Base-by-base conservation (phyloP, 1,140 invertebrate species). In the Drosophila asahinai region DNA sequence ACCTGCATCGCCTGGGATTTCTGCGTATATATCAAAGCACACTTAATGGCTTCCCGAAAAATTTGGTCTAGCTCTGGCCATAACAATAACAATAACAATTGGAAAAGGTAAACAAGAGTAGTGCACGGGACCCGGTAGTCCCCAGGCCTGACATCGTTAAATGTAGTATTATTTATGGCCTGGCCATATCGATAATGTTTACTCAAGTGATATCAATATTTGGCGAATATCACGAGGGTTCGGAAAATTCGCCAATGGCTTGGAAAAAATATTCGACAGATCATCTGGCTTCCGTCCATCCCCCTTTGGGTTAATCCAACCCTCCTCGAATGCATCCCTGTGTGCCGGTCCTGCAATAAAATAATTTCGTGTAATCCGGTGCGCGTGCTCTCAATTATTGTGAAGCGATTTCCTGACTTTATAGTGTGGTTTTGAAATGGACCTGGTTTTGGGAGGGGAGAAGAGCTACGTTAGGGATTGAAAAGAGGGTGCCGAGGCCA, bases 381-480 rank as follows among this genome's bases (percentile, higher is more conserved):
- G 79, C 83, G 83, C 82, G 82, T 86, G 82, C 83, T 86, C 79
- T 83, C 83, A 86, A 86, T 86, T 86, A 86, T 86, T 66, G 59
- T 70, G 62, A 76, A 71, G 80, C 68, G 83, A 86, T 86, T 83
- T 79, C 14, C 48, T 25, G 30, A 63, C 25, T 62, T 45, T 52
- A 19, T 12, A 17, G 38, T 15, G 14, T 9, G 15, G 8, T 43
- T 54, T 19, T 27, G n/a, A 22, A 8, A 2, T 25, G 22, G 14
- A 5, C 14, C 11, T 11, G 14, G 33, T 11, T 3, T 11, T 36
- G 33, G 47, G 3, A 33, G 63, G 62, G 59, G 19, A 33, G 22
- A 27, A 27, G 48, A 48, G 22, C 33, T 2, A 15, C 7, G 22
- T 36, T 15, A 6, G 36, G 61, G 25, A 15, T 22, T 22, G 19